Percentiles rank a stretch among this genome's conserved stretches.
Conservation (phyloP, 2,113 vertebrate species). For the Mustelus asterias region DNA sequence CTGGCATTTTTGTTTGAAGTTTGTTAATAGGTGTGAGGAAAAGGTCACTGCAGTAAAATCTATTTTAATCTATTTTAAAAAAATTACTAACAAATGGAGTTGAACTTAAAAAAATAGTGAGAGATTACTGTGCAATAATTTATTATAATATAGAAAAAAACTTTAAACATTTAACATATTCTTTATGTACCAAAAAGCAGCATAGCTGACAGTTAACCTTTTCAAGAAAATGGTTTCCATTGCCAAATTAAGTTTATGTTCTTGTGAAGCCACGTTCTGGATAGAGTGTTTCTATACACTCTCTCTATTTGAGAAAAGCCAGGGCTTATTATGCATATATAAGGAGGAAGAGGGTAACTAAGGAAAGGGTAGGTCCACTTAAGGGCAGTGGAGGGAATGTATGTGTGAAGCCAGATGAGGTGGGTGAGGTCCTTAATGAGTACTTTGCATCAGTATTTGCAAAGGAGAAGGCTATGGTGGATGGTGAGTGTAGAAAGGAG, state of each 20-base stretch:
- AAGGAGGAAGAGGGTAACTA: too few relatives aligned
- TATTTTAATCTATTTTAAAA: constrained; percentile 13
- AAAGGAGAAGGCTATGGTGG: too few relatives aligned
- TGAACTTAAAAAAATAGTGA: not conserved
- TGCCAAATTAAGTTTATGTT: not conserved
- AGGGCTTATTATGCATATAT: too few relatives aligned
- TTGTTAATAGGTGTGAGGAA: not conserved
- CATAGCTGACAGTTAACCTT: not conserved
- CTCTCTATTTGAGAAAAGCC: not conserved
- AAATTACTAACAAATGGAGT: not conserved
- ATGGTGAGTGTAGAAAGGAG: too few relatives aligned
- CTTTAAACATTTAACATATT: not conserved
- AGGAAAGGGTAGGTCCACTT: too few relatives aligned
- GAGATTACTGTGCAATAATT: not conserved
- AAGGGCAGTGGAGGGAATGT: too few relatives aligned
- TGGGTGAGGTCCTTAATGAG: too few relatives aligned
- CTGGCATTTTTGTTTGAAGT: not conserved
- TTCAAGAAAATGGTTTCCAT: not conserved
- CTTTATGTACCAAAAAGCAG: not conserved
- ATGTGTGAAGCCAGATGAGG: too few relatives aligned
- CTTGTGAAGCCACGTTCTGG: not conserved
- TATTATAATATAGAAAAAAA: not conserved
- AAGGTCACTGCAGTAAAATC: not conserved
- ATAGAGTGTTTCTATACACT: not conserved
- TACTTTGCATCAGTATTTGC: too few relatives aligned